A percentile compares a stretch with the other conserved stretches of the same genome.
These are phyloP conservation scores for Rhogogaster chlorosoma DNA, from an alignment of 2,888 invertebrate genomes.

Conservation along the genomic window DNA sequence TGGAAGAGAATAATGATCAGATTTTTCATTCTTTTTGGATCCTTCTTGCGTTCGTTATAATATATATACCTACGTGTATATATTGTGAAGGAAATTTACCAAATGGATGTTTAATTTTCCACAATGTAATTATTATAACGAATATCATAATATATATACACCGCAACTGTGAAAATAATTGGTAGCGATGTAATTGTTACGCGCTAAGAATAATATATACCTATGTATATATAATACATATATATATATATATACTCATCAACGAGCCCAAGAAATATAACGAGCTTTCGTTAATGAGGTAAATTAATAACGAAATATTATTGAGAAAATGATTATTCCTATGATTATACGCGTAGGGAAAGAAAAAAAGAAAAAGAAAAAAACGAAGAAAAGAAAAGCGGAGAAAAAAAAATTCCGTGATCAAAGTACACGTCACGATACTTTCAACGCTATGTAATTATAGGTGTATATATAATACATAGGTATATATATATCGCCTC, in stretches of 20 bases:
- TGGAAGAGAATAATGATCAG: neutral
- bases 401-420: too few species aligned
- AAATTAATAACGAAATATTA: slow-evolving; percentile 6
- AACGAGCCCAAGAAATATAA: neutral
- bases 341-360: neutral
- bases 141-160: neutral
- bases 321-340: neutral
- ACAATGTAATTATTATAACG: neutral
- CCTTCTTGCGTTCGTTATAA: neutral
- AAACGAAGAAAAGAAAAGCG: neutral
- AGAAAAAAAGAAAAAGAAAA: neutral
- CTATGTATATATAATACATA: neutral
- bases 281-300: neutral
- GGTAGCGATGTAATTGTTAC: neutral
- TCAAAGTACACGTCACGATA: neutral
- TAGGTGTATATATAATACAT: neutral
- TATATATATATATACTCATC: too few species aligned
- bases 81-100: neutral
- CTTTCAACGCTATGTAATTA: neutral
- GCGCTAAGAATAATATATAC: neutral
- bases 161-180: neutral
- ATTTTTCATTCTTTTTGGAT: neutral
- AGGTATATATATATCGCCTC: neutral
- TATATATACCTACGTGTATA: too few species aligned
- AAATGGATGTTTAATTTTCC: neutral